Evolutionary conservation across 2,797 vertebrate species (phyloP).

Genomic region (Sebastes elongatus): DNA sequence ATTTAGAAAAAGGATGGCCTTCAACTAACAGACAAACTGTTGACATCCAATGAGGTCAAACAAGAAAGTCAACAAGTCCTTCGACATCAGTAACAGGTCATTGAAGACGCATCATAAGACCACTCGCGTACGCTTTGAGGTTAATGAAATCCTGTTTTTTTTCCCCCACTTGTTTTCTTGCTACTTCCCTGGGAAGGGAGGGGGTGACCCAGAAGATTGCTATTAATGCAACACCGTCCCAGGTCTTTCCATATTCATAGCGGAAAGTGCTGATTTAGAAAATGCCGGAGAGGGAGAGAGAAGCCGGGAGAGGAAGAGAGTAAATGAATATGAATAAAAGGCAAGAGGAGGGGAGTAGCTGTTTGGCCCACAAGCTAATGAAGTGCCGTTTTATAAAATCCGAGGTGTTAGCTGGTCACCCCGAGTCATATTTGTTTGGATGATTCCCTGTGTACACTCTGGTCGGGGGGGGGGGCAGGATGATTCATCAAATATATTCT

Average conservation of each 20-base stretch:
- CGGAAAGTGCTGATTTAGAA: slow-evolving; percentile 48
- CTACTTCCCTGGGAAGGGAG: slow-evolving; percentile 5
- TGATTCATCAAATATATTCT: not conserved
- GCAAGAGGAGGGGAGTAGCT: not conserved
- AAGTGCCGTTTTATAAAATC: not conserved
- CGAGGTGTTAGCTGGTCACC: not conserved
- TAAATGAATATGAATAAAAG: slow-evolving; percentile 5
- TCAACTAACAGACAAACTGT: slow-evolving; percentile 16
- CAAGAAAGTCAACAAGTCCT: slow-evolving; percentile 40
- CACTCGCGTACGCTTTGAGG: slow-evolving; percentile 27
- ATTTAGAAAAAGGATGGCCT: slow-evolving; percentile 38
- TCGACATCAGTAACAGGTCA: slow-evolving; percentile 2
- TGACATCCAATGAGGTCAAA: slow-evolving; percentile 33
- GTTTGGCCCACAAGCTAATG: not conserved
- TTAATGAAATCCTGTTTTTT: slow-evolving; percentile 48
- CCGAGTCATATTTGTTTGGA: not conserved
- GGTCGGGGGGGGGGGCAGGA: not conserved
- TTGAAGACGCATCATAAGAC: slow-evolving; percentile 41
- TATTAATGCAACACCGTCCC: slow-evolving; percentile 59
- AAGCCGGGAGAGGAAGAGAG: slow-evolving; percentile 8
- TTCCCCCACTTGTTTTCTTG: not conserved
- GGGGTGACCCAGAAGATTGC: slow-evolving; percentile 65
- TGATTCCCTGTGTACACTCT: not conserved
- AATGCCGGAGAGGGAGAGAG: not conserved
- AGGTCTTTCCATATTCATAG: slow-evolving; percentile 62